Evolutionary conservation across 2,888 invertebrate genomes (phyloP).

Genomic region (Drosophila gaucha): DNA sequence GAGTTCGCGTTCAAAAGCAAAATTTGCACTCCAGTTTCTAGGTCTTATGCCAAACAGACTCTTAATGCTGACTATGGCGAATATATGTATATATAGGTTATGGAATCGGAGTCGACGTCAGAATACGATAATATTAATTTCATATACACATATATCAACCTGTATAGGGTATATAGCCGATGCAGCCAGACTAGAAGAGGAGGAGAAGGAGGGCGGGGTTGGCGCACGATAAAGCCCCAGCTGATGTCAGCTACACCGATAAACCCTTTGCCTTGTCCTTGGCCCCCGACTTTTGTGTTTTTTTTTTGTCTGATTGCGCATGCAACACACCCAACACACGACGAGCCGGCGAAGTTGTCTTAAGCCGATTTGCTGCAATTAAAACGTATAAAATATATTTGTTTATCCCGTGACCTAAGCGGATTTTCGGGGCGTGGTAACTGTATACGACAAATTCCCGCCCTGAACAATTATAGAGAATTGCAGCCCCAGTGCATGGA

Average conservation of each 20-base stretch:
- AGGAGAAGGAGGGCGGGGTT: too few relatives aligned
- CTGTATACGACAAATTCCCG: constrained; percentile 13
- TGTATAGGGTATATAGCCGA: constrained; percentile 13
- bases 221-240: too few relatives aligned
- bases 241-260: constrained; percentile 29
- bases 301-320: background rate
- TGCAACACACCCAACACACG: constrained; percentile 20
- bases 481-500: background rate
- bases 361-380: constrained; percentile 65
- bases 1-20: too few relatives aligned
- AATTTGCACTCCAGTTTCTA: too few relatives aligned
- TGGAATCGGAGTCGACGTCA: background rate
- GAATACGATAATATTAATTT: too few relatives aligned
- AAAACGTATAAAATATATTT: constrained; percentile 59
- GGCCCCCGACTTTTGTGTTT: constrained; percentile 3
- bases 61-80: background rate
- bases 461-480: background rate
- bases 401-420: constrained; percentile 42
- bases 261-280: constrained; percentile 44
- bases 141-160: background rate
- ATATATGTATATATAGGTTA: too few relatives aligned
- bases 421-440: constrained; percentile 41
- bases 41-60: background rate
- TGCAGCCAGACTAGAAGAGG: too few relatives aligned
- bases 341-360: constrained; percentile 11